Evolutionary conservation across 2,113 vertebrate genomes (phyloP), one percentile per base, ranked within the genome.

Genomic region (Atrichornis clamosus): DNA sequence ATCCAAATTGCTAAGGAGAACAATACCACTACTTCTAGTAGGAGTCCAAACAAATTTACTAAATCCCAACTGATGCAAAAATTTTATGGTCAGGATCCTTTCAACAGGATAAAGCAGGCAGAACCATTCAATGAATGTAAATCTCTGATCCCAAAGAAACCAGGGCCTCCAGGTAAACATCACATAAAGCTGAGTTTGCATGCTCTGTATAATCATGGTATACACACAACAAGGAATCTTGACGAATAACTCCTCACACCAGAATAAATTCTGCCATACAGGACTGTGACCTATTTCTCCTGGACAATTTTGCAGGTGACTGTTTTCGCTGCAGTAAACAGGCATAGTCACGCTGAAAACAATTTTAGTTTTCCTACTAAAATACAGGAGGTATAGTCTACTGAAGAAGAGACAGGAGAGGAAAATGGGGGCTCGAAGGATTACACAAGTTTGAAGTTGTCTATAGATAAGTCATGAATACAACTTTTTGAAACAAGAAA

Each of bases 81-180:
- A 35, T 30, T 55, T 55, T 87, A 58, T 14, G 59, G 55, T 65
- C 73, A 91, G 85, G 58, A 95, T 95, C 95, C 80, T 95, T 96
- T 92, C 85, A 97, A 83, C 47, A 94, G 89, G 68, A 83, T 75
- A 91, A 93, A 78, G 84, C 79, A 85, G 84, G 79, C 87, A 93
- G 65, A 89, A 84, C 60, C 70, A 86, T 55, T 86, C 84, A 87
- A 89, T 59, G 94, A 97, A 94, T 49, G 83, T 89, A 97, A 95
- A 89, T 47, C 58, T 89, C 69, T 93, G 85, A 91, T 94, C 80
- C 80, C 76, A 94, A 97, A 91, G 62, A 92, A 96, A 95, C 65
- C 62, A 49, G 2, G 10, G 82, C 90, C 94, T 94, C 81, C 92
- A 82, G 78, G 89, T 86, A 91, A 92, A 88, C 60, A 83, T 77